Evolutionary conservation across 2,113 vertebrate genomes (phyloP).

Genomic region (Grantiella picta): DNA sequence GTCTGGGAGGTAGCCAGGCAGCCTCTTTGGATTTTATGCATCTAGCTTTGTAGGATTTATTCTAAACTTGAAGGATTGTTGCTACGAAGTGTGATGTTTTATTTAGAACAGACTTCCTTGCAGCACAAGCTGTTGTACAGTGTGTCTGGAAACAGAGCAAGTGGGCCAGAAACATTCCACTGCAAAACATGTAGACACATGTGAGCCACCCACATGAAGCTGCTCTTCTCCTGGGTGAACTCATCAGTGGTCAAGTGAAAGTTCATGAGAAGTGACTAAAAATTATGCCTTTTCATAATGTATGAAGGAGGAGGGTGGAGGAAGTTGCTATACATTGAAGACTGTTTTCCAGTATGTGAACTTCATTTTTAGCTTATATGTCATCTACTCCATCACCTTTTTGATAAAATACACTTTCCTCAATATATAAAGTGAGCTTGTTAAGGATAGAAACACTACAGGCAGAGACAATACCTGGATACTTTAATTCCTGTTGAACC

Average conservation of each 20-base stretch:
- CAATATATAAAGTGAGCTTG: not conserved
- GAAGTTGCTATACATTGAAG: not conserved
- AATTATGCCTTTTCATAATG: not conserved
- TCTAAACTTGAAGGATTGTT: not conserved
- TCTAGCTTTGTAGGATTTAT: not conserved
- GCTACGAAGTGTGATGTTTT: not conserved
- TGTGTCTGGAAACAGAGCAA: not conserved
- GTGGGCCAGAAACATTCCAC: not conserved
- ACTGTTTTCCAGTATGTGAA: not conserved
- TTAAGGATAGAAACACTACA: not conserved
- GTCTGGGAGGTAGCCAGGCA: not conserved
- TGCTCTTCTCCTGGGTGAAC: not conserved
- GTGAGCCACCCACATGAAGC: not conserved
- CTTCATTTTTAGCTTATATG: not conserved
- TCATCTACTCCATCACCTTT: not conserved
- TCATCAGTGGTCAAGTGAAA: not conserved
- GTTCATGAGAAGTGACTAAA: not conserved
- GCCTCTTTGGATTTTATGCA: not conserved
- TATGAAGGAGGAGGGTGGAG: rapidly evolving
- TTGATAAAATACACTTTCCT: not conserved
- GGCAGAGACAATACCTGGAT: not conserved
- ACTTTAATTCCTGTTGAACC: not conserved
- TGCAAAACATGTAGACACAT: not conserved
- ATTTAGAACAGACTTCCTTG: constrained; percentile 2
- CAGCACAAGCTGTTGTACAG: not conserved